These are phyloP conservation scores for Drosophila pandora DNA, from an alignment of 1,140 invertebrate species.

Conservation along the genomic window DNA sequence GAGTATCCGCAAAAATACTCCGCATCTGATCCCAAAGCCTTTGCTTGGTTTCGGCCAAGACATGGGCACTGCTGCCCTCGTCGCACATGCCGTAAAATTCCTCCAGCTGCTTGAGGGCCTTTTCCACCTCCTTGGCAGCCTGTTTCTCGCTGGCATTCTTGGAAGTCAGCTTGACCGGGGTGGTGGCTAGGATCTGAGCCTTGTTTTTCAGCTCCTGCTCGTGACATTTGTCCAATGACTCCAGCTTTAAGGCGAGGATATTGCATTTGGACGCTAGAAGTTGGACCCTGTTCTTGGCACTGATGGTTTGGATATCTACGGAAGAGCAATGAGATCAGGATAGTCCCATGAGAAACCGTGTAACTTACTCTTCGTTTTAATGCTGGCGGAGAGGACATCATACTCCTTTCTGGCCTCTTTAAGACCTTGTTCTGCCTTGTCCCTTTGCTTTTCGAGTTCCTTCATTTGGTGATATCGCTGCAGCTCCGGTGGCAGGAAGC, in stretches of 20 bases:
- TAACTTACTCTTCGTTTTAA: slow-evolving; percentile 71
- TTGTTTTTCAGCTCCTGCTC: slow-evolving; percentile 58
- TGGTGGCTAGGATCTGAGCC: slow-evolving; percentile 55
- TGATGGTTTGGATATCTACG: slow-evolving; percentile 71
- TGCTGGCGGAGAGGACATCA: slow-evolving; percentile 46
- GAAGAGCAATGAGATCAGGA: neutral
- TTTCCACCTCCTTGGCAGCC: slow-evolving; percentile 58
- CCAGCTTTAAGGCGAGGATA: slow-evolving; percentile 61
- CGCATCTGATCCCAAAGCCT: slow-evolving; percentile 70
- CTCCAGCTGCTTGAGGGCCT: slow-evolving; percentile 67
- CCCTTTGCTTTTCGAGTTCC: slow-evolving; percentile 54
- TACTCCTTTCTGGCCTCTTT: slow-evolving; percentile 55
- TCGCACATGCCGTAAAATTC: slow-evolving; percentile 60
- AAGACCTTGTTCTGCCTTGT: slow-evolving; percentile 29
- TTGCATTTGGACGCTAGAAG: slow-evolving; percentile 45
- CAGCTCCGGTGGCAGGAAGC: slow-evolving; percentile 63
- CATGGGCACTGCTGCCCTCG: slow-evolving; percentile 25
- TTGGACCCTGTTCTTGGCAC: slow-evolving; percentile 52
- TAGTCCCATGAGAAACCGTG: neutral
- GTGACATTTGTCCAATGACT: slow-evolving; percentile 45
- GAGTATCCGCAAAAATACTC: slow-evolving; percentile 61
- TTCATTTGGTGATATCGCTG: slow-evolving; percentile 65
- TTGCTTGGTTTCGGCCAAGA: slow-evolving; percentile 53
- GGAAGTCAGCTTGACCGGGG: slow-evolving; percentile 62
- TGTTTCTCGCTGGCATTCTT: slow-evolving; percentile 65